These are phyloP conservation scores for Tetrao urogallus DNA, from an alignment of 2,113 vertebrate genomes.

Conservation along the genomic window DNA sequence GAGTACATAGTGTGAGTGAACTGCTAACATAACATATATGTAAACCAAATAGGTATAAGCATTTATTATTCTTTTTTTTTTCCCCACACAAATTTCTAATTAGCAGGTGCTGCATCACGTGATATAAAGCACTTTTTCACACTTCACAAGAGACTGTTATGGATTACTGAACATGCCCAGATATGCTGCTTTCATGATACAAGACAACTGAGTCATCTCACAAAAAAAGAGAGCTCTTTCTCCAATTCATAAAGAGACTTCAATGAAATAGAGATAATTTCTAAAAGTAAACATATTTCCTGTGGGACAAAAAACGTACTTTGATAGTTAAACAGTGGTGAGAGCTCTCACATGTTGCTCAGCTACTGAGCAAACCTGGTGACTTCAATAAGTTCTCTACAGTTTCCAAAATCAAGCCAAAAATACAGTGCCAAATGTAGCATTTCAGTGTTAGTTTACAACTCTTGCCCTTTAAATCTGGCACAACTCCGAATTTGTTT, in stretches of 20 bases:
- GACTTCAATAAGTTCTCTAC: neutral
- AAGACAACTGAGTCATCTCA: neutral
- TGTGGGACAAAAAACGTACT: neutral
- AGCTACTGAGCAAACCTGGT: neutral
- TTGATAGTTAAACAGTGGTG: neutral
- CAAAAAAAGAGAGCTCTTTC: neutral
- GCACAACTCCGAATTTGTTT: neutral
- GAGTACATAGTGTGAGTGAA: neutral
- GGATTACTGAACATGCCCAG: neutral
- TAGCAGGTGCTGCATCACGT: neutral
- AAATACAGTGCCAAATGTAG: neutral
- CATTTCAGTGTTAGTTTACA: neutral
- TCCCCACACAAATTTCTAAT: neutral
- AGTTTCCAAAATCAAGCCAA: neutral
- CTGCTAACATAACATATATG: accelerated
- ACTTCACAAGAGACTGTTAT: conserved; percentile 11
- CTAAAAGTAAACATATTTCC: neutral
- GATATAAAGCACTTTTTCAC: conserved; percentile 1
- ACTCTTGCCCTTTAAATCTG: neutral
- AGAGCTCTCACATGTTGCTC: neutral
- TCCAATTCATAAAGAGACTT: neutral
- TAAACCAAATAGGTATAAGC: neutral
- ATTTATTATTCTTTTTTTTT: neutral
- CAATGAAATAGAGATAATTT: neutral
- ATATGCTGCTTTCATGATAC: neutral